Conservation (phyloP, 2,888 invertebrate species). For the Endotricha flammealis region DNA sequence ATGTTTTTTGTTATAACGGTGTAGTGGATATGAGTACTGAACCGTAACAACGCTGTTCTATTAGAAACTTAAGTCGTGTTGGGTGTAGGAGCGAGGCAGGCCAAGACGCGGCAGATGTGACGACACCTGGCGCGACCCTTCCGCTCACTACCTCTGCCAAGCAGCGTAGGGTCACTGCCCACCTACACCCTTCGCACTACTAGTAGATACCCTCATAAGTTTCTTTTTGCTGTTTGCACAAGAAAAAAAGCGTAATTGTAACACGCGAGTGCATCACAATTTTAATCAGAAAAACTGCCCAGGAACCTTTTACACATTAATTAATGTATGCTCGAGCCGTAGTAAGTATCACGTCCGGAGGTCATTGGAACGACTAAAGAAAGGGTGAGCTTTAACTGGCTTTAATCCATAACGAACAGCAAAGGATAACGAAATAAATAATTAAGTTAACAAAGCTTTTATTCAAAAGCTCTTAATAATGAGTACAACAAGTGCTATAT, state of each 20-base stretch:
- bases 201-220: conserved; percentile 47
- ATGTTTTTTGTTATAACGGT: conserved; percentile 37
- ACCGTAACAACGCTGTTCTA: conserved; percentile 52
- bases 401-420: conserved; percentile 34
- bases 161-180: conserved; percentile 65
- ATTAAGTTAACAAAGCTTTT: background rate
- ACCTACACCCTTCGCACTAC: conserved; percentile 59
- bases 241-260: conserved; percentile 59
- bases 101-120: conserved; percentile 71
- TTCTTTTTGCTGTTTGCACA: conserved; percentile 37
- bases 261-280: conserved; percentile 63
- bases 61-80: conserved; percentile 35
- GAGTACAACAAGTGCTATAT: conserved; percentile 14
- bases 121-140: conserved; percentile 75
- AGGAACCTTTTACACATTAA: conserved; percentile 27
- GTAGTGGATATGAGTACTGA: conserved; percentile 34
- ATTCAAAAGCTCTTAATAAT: conserved; percentile 7
- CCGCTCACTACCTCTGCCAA: conserved; percentile 50
- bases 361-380: conserved; percentile 41
- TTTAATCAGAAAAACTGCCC: conserved; percentile 53
- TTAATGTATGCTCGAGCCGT: conserved; percentile 36
- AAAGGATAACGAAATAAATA: conserved; percentile 10
- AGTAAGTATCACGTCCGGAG: conserved; percentile 35
- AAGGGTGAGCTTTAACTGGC: conserved; percentile 37
- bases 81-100: conserved; percentile 44